A percentile compares a stretch with the other conserved stretches of the same genome.
Conservation (phyloP, 2,888 invertebrate species). For the Lasioglossum figueresi region DNA sequence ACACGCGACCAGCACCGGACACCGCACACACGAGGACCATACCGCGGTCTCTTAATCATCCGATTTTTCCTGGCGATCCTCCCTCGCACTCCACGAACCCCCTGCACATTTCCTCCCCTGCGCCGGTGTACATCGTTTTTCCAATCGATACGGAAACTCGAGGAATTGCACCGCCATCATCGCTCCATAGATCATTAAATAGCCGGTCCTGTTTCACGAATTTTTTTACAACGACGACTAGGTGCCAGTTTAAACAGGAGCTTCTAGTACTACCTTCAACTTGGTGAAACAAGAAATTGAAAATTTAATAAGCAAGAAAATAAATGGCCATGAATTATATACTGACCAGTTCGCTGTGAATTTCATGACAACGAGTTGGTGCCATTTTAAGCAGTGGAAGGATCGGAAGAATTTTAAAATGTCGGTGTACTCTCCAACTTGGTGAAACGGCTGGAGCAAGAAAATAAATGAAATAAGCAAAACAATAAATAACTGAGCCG, state of each 20-base stretch:
- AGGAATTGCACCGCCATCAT: neutral
- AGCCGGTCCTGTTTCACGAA: neutral
- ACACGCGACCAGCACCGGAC: constrained; percentile 74
- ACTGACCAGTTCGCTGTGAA: too few relatives aligned
- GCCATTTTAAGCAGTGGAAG: too few relatives aligned
- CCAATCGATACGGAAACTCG: constrained; percentile 68
- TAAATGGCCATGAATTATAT: too few relatives aligned
- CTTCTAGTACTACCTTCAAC: neutral
- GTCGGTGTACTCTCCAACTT: too few relatives aligned
- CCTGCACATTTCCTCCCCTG: neutral
- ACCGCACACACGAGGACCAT: constrained; percentile 69
- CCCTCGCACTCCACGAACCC: neutral
- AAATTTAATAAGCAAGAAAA: neutral
- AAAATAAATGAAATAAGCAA: too few relatives aligned
- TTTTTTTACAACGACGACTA: neutral
- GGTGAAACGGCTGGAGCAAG: too few relatives aligned
- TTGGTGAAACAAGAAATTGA: neutral
- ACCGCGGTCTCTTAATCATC: constrained; percentile 78
- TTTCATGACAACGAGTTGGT: too few relatives aligned
- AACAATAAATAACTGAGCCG: neutral
- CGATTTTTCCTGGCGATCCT: constrained; percentile 71
- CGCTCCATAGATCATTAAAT: neutral
- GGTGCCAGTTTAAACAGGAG: neutral
- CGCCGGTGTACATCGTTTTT: constrained; percentile 53
- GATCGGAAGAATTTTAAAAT: too few relatives aligned